phyloP scores from a whole-genome alignment of 1,140 invertebrate genomes.

The Chironomus tepperi region DNA sequence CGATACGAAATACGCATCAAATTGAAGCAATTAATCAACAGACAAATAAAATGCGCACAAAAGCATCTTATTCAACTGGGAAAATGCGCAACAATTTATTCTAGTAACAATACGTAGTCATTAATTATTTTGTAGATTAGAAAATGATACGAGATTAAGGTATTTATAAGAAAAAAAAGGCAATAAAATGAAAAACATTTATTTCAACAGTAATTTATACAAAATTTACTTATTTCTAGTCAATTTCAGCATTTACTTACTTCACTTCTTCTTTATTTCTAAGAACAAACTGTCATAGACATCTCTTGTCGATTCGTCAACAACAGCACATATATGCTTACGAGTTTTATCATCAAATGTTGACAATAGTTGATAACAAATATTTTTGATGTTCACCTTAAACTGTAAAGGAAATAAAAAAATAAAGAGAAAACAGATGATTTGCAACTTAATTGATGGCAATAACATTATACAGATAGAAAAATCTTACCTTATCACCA shows the following conservation, averaged over 20 bases:
- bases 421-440: neutral
- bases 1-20: no score
- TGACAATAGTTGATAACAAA: constrained; percentile 17
- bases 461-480: neutral
- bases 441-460: neutral
- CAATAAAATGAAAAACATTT: no score
- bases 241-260: neutral
- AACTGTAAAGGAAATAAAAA: neutral
- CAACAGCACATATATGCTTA: neutral
- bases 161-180: no score
- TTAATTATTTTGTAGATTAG: no score
- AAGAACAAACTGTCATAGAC: neutral
- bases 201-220: no score
- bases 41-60: no score
- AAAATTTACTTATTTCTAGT: neutral
- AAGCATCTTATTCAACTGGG: no score
- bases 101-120: no score
- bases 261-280: neutral
- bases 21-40: no score
- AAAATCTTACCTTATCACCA: neutral
- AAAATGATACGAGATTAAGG: no score
- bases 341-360: constrained; percentile 15
- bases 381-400: constrained; percentile 8
- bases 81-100: no score
- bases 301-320: neutral